These are phyloP conservation scores for Cololabis saira DNA, from an alignment of 2,113 vertebrate genomes.

Conservation along the genomic window DNA sequence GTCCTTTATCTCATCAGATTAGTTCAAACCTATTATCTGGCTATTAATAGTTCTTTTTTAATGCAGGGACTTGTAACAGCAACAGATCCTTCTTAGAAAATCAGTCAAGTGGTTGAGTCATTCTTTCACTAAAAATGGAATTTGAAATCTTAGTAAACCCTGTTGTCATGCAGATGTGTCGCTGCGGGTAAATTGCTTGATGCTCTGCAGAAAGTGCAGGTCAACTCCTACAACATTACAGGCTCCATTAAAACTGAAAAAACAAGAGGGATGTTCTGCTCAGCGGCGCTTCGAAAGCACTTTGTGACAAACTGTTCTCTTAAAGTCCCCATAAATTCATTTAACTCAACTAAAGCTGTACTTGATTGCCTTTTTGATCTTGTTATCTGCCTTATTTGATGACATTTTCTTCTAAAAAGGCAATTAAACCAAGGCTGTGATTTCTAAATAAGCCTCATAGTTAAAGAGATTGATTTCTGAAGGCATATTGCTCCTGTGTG, in stretches of 20 bases:
- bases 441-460: slow-evolving; percentile 65
- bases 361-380: slow-evolving; percentile 55
- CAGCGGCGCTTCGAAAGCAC: slow-evolving; percentile 26
- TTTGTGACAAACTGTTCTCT: slow-evolving; percentile 36
- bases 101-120: not conserved
- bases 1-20: slow-evolving; percentile 20
- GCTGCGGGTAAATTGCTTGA: slow-evolving; percentile 20
- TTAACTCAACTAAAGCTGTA: slow-evolving; percentile 14
- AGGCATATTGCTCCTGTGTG: slow-evolving; percentile 35
- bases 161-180: slow-evolving; percentile 1
- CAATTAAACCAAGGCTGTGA: slow-evolving; percentile 58
- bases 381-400: slow-evolving; percentile 53
- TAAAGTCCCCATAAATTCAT: slow-evolving; percentile 45
- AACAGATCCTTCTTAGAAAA: slow-evolving; percentile 5
- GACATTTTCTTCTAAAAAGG: slow-evolving; percentile 64
- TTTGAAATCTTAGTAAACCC: not conserved
- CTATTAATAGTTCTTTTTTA: slow-evolving; percentile 8
- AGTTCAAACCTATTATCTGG: slow-evolving; percentile 20
- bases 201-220: slow-evolving; percentile 35
- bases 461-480: slow-evolving; percentile 68
- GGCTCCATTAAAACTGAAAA: slow-evolving; percentile 44
- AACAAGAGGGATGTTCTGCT: slow-evolving; percentile 26
- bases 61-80: not conserved
- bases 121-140: slow-evolving; percentile 12
- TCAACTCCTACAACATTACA: slow-evolving; percentile 39